Evolutionary conservation across 2,113 vertebrate species (phyloP), one percentile per base, ranked within the genome.

Genomic region (Eurypyga helias): DNA sequence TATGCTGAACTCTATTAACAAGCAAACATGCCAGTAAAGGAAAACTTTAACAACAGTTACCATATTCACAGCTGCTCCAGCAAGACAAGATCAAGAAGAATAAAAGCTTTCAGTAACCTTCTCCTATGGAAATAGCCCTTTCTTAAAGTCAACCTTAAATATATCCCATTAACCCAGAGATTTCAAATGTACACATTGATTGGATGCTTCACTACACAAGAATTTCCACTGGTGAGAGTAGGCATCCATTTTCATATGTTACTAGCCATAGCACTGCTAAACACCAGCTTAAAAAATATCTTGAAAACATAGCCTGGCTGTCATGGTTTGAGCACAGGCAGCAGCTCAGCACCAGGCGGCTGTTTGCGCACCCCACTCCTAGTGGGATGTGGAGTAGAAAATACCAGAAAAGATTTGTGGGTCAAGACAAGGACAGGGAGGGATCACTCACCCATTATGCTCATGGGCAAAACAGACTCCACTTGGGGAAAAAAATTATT

Each of bases 101-200:
- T 28, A 79, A 69, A 62, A 79, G 2, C 31, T 79, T 77, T 82
- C 38, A 36, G 8, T 52, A 29, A 36, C 9, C 5, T 41, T 13
- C 25, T 52, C 7, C 14, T 38, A 11, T 34, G 17, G 21, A 82
- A 86, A 38, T 21, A 52, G 58, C 2, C 6, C 7, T 29, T 69
- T 64, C 10, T 84, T 21, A 75, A 45, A 38, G 10, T 48, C 21
- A 88, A 7, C 3, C 14, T 75, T 91, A 81, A 33, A 76, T 38
- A 26, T 28, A 54, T 26, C 4, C 19, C 65, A 6, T 60, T 58
- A 75, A 36, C 9, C 5, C 31, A 81, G 38, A 70, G 26, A 46
- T 11, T n/a, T 23, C 20, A 81, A 65, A 64, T 0, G 0, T 31
- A 69, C 29, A 11, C 4, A 1, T 43, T 76, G n/a, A 60, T 8